Evolutionary conservation across 2,113 vertebrate genomes (phyloP), one percentile per base, ranked within the genome.

Genomic region (Ctenodactylus gundi): DNA sequence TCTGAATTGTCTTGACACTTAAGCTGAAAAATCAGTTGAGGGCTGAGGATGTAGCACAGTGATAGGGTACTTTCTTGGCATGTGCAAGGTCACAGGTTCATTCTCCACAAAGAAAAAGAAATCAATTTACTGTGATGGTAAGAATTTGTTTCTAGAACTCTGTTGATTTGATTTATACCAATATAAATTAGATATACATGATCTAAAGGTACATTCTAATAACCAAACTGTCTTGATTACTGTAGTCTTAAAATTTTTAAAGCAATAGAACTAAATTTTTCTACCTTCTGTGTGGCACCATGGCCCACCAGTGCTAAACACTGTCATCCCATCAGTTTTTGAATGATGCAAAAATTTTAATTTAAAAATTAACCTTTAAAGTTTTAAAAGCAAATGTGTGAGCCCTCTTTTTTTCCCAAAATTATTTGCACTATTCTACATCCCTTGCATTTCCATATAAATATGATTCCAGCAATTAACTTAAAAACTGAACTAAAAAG

Each of bases 321-420:
- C 55, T 67, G 49, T 89, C 41, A 67, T 72, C 55, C 44, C n/a
- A n/a, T 49, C 20, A 36, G 41, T 46, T 91, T 93, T 89, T 93
- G 46, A 91, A 65, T 78, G 31, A 39, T 65, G 14, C 12, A 60
- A 51, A 77, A 82, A 70, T 68, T 67, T 85, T 60, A 27, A 87
- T 77, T 80, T 84, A 62, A 87, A 93, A 90, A 29, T 78, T 85
- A 75, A 68, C 77, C n/a, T 67, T 67, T 85, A 90, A 70, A 81
- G 36, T 44, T 81, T 75, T 55, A 4, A 62, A 78, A 75, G 75
- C 31, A 46, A 51, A 82, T 51, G 18, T 49, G 5, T 67, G 53
- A 77, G 8, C 20, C 68, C 34, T 41, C 72, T 83, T 57, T 85
- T 82, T 8, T 73, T 64, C 44, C 21, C 36, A 67, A 76, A 13